A percentile compares a stretch with the other conserved stretches of the same genome.
Conservation (phyloP, 2,113 vertebrate species). For the Zonotrichia leucophrys region DNA sequence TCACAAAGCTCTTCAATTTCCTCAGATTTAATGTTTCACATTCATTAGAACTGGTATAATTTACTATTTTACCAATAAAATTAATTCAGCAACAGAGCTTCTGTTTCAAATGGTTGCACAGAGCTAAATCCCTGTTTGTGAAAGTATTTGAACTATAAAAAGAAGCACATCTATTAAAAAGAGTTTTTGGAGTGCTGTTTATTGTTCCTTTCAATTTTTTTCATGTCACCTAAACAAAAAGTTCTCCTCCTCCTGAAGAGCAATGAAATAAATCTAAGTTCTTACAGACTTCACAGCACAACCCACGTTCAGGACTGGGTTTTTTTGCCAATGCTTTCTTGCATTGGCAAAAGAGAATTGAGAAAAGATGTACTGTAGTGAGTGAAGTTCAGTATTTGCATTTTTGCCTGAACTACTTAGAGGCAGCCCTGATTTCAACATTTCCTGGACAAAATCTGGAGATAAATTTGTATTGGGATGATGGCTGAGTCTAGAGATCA, state of each 20-base stretch:
- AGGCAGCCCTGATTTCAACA: not conserved
- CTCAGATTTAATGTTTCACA: not conserved
- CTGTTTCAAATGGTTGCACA: not conserved
- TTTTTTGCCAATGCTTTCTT: not conserved
- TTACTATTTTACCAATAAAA: not conserved
- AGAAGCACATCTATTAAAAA: not conserved
- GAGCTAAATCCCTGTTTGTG: not conserved
- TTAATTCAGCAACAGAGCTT: not conserved
- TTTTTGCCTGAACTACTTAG: not conserved
- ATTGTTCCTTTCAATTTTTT: not conserved
- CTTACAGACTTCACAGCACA: not conserved
- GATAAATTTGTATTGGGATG: not conserved
- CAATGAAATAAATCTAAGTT: not conserved
- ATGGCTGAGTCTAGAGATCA: not conserved
- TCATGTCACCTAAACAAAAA: not conserved
- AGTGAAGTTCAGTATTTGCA: not conserved
- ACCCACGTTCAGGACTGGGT: not conserved
- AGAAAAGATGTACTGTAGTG: not conserved
- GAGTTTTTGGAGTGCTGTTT: not conserved
- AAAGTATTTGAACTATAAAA: not conserved
- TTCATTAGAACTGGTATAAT: not conserved
- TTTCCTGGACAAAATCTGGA: not conserved
- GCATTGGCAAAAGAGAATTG: not conserved
- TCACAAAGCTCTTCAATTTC: slow-evolving; percentile 14
- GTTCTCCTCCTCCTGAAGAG: not conserved